Evolutionary conservation across 2,888 invertebrate species (phyloP).

Genomic region (Tridacna crocea): DNA sequence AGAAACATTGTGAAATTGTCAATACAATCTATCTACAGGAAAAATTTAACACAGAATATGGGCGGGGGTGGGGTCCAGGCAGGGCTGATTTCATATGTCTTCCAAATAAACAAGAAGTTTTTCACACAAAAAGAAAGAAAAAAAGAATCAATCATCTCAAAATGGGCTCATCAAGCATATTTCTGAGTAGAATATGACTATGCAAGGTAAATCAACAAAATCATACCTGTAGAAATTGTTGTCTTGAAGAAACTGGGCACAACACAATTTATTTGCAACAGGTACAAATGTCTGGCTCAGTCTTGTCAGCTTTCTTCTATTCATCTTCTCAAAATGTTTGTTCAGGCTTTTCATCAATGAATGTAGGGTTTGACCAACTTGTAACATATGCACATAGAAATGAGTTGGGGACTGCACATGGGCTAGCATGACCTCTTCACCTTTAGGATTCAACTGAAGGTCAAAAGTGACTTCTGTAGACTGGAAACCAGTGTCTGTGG

Average conservation of each 20-base stretch:
- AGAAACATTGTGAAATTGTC: too few relatives aligned
- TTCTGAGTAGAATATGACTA: too few relatives aligned
- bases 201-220: background rate
- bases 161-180: too few relatives aligned
- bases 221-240: slow-evolving; percentile 89
- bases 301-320: slow-evolving; percentile 59
- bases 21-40: too few relatives aligned
- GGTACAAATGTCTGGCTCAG: slow-evolving; percentile 62
- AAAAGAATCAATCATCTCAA: too few relatives aligned
- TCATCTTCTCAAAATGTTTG: slow-evolving; percentile 59
- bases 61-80: too few relatives aligned
- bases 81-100: too few relatives aligned
- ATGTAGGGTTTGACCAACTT: slow-evolving; percentile 66
- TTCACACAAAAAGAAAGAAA: too few relatives aligned
- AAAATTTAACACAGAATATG: too few relatives aligned
- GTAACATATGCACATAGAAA: slow-evolving; percentile 77
- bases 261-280: slow-evolving; percentile 90
- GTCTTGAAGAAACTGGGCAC: slow-evolving; percentile 92
- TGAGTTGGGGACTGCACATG: slow-evolving; percentile 73
- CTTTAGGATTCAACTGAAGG: slow-evolving; percentile 53
- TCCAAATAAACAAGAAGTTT: too few relatives aligned
- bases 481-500: slow-evolving; percentile 25
- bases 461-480: slow-evolving; percentile 30
- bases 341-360: slow-evolving; percentile 69
- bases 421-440: slow-evolving; percentile 72